Percentiles rank a stretch among this genome's conserved stretches.
Conservation (phyloP, 2,797 vertebrate species). For the Rhabdophis nuchalis region DNA sequence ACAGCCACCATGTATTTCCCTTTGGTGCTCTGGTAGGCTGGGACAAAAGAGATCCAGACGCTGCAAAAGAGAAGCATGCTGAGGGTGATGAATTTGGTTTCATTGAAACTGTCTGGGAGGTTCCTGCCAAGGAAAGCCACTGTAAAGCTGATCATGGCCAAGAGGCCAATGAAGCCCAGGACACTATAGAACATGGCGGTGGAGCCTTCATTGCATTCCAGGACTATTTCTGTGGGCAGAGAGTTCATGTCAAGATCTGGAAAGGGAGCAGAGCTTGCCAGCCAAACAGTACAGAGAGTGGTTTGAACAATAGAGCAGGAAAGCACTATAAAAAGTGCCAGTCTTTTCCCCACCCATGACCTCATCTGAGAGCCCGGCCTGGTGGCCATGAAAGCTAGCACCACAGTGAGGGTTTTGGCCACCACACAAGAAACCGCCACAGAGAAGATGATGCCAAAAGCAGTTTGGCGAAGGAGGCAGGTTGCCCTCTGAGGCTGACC, state of each 20-base stretch:
- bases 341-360: neutral
- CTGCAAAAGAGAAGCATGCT: neutral
- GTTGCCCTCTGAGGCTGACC: neutral
- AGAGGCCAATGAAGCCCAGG: slow-evolving; percentile 1
- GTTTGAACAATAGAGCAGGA: neutral
- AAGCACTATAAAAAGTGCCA: neutral
- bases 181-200: neutral
- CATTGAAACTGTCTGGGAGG: neutral
- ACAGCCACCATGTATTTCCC: neutral
- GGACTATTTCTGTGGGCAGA: neutral
- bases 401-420: neutral
- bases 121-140: too few species aligned
- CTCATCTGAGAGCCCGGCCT: neutral
- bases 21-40: neutral
- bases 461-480: neutral
- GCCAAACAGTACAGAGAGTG: neutral
- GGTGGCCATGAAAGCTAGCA: neutral
- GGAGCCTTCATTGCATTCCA: too few species aligned
- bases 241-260: neutral
- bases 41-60: neutral
- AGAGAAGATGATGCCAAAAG: neutral
- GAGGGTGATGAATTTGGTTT: neutral
- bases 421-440: neutral
- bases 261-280: neutral
- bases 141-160: neutral